A percentile compares a stretch with the other conserved stretches of the same genome.
Evolutionary conservation across 1,140 invertebrate species (phyloP).

Genomic region (Aplysia californica): DNA sequence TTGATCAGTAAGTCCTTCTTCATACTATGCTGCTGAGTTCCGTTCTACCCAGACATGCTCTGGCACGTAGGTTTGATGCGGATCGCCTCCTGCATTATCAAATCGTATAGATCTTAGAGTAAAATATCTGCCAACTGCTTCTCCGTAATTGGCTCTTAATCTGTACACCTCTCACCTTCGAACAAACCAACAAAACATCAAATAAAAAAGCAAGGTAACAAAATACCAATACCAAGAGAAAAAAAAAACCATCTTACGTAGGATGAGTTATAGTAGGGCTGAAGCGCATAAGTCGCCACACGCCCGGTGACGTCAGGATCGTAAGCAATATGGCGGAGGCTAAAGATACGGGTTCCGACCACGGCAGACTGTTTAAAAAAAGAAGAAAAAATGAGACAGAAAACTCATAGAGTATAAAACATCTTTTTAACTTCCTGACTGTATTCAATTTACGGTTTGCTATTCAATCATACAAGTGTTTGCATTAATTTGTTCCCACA

Average conservation of each 20-base stretch:
- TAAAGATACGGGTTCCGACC: conserved; percentile 13
- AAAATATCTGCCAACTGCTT: neutral
- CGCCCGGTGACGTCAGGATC: conserved; percentile 14
- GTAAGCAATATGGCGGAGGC: conserved; percentile 2
- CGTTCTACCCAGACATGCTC: no score
- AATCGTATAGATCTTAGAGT: neutral
- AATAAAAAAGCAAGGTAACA: no score
- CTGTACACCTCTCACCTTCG: neutral
- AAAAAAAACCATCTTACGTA: no score
- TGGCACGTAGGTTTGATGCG: no score
- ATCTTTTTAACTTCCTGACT: neutral
- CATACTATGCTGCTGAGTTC: no score
- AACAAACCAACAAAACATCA: neutral
- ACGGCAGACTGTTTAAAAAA: neutral
- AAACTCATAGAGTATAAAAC: neutral
- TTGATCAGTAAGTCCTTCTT: no score
- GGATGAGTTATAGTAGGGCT: neutral
- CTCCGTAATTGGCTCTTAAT: neutral
- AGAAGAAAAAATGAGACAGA: neutral
- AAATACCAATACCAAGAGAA: no score
- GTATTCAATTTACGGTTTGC: neutral
- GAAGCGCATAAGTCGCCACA: neutral
- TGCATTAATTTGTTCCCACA: neutral
- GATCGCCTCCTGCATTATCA: no score
- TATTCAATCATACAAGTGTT: neutral